Conservation (phyloP, 2,797 vertebrate genomes). For the Artibeus lituratus region DNA sequence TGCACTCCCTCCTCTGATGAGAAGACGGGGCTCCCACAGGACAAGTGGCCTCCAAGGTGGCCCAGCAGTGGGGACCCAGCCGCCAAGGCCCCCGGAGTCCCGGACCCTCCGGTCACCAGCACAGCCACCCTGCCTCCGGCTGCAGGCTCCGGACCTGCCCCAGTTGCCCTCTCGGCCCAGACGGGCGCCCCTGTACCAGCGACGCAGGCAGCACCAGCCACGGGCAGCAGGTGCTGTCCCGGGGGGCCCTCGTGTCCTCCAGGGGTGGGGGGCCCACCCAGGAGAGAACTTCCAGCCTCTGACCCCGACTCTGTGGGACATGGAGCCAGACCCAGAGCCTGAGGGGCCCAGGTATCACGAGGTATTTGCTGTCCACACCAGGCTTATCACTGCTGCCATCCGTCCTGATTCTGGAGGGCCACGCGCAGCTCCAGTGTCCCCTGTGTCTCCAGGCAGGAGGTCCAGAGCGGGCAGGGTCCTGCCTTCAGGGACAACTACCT, state of each 20-base stretch:
- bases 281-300: neutral
- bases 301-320: neutral
- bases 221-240: accelerated
- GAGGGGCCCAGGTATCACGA: accelerated
- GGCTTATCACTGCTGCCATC: neutral
- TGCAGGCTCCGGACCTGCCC: neutral
- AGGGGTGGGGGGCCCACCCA: accelerated
- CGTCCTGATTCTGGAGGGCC: neutral
- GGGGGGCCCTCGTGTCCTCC: neutral
- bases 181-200: neutral
- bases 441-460: too few species aligned
- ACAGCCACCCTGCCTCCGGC: neutral
- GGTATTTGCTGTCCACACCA: neutral
- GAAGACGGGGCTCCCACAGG: neutral
- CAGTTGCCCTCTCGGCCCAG: accelerated
- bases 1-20: accelerated
- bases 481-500: accelerated
- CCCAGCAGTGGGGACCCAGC: accelerated
- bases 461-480: accelerated
- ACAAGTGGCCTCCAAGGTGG: accelerated
- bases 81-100: accelerated
- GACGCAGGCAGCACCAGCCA: accelerated
- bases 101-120: too few species aligned
- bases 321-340: accelerated
- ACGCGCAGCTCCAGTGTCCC: accelerated